Percentiles rank a stretch among this genome's conserved stretches.
phyloP scores from a whole-genome alignment of 2,888 invertebrate genomes.

The Meandrusa payeni region DNA sequence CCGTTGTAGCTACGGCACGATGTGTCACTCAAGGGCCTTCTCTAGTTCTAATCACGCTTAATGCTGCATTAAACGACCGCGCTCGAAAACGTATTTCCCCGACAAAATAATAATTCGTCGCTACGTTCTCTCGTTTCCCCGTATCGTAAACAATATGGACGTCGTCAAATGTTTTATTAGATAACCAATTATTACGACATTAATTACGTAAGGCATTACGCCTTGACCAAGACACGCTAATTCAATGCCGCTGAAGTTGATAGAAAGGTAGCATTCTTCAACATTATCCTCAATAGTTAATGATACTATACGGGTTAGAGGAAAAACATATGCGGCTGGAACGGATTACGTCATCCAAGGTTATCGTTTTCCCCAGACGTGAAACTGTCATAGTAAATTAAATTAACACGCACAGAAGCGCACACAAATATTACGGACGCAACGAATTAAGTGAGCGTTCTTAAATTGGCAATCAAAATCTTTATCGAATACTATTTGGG shows the following conservation, averaged over 20 bases:
- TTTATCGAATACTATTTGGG: not conserved
- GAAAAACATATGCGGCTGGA: slow-evolving; percentile 6
- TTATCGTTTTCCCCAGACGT: not conserved
- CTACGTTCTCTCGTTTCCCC: too few species aligned
- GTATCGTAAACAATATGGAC: too few species aligned
- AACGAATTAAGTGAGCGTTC: not conserved
- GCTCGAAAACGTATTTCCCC: not conserved
- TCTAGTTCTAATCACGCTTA: slow-evolving; percentile 38
- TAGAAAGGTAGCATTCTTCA: slow-evolving; percentile 1
- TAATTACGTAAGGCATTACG: slow-evolving; percentile 10
- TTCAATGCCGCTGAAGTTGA: slow-evolving; percentile 17
- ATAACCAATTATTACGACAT: slow-evolving; percentile 13
- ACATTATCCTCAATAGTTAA: slow-evolving; percentile 14
- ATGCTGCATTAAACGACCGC: slow-evolving; percentile 12
- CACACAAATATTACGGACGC: slow-evolving; percentile 2
- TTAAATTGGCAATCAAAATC: not conserved
- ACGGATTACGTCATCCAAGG: slow-evolving; percentile 5
- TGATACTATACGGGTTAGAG: slow-evolving; percentile 7
- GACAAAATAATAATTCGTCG: too few species aligned
- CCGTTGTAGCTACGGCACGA: slow-evolving; percentile 21
- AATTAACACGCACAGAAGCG: not conserved
- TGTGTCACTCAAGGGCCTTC: slow-evolving; percentile 25
- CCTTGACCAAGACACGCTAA: slow-evolving; percentile 17
- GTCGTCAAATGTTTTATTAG: not conserved
- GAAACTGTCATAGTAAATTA: slow-evolving; percentile 1